Base-by-base conservation (phyloP, 2,888 invertebrate genomes). In the Cabera pusaria region DNA sequence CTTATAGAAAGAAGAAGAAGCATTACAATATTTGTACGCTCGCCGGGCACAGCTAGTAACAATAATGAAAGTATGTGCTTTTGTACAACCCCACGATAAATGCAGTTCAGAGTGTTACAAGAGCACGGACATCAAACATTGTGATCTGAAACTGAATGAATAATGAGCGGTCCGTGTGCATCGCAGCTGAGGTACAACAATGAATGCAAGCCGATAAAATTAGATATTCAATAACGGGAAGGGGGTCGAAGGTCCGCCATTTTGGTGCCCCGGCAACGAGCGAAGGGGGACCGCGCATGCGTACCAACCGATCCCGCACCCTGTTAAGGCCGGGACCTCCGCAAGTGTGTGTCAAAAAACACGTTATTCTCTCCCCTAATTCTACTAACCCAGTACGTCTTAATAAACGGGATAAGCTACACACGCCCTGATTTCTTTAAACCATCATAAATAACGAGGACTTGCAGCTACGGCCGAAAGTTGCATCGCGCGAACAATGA, bases 141-240 rank as follows among this genome's bases (percentile, higher is more conserved):
- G 21, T 23, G 7, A 29, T 14, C 35, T 25, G 34, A 23, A 48
- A 35, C 21, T 51, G 45, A 52, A 52, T 55, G 49, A 62, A 63
- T 64, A 59, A 60, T 59, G 54, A 63, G 45, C 59, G 56, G 59
- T 53, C 50, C 59, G 59, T 45, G 49, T 71, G 76, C 74, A 78
- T 68, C 54, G 55, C 59, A 62, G 56, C 59, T 64, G 58, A 63
- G 62, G 51, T 67, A 66, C 66, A 70, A 76, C 74, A 74, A 75
- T 72, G 76, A 75, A 79, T 85, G 81, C 77, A 83, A 65, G 65
- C 51, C 70, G 76, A 79, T 82, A 86, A 85, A 86, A 87, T 87
- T 87, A 86, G 85, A 85, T 86, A 87, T 85, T 87, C 87, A 86
- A 87, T 88, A 88, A 80, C 76, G 67, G 73, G 72, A 77, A 83